Conservation (phyloP, 2,797 vertebrate genomes). For the Morelia viridis region DNA sequence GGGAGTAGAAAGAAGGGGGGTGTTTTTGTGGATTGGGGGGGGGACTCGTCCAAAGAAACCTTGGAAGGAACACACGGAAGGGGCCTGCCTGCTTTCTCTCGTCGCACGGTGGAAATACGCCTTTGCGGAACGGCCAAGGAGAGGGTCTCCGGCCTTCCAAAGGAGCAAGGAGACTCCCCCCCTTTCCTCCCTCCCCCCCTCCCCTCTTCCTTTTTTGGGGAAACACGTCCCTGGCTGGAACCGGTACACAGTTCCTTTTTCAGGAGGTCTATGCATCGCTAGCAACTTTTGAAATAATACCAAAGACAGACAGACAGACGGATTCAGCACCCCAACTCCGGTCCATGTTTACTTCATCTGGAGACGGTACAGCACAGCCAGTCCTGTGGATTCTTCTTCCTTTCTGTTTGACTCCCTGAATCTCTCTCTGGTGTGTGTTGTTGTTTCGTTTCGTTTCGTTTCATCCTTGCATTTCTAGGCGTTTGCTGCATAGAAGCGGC, state of each 20-base stretch:
- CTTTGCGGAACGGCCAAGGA: neutral
- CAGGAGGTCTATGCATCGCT: slow-evolving; percentile 89
- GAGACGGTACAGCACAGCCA: slow-evolving; percentile 49
- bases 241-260: slow-evolving; percentile 42
- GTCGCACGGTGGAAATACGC: neutral
- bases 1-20: neutral
- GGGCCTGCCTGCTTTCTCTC: neutral
- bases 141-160: too few species aligned
- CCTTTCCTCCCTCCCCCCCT: too few species aligned
- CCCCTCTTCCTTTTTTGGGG: neutral
- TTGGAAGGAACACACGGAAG: slow-evolving; percentile 30
- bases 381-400: neutral
- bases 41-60: slow-evolving; percentile 60
- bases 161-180: neutral
- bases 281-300: slow-evolving; percentile 80
- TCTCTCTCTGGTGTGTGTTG: neutral
- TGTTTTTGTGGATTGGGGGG: neutral
- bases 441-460: neutral
- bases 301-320: slow-evolving; percentile 81
- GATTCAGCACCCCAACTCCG: slow-evolving; percentile 34
- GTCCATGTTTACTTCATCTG: slow-evolving; percentile 58
- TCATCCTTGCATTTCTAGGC: neutral
- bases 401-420: neutral
- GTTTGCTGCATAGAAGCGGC: neutral
- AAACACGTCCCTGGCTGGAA: slow-evolving; percentile 36